Evolutionary conservation across 2,888 invertebrate genomes (phyloP).

Genomic region (Epistrophe grossulariae): DNA sequence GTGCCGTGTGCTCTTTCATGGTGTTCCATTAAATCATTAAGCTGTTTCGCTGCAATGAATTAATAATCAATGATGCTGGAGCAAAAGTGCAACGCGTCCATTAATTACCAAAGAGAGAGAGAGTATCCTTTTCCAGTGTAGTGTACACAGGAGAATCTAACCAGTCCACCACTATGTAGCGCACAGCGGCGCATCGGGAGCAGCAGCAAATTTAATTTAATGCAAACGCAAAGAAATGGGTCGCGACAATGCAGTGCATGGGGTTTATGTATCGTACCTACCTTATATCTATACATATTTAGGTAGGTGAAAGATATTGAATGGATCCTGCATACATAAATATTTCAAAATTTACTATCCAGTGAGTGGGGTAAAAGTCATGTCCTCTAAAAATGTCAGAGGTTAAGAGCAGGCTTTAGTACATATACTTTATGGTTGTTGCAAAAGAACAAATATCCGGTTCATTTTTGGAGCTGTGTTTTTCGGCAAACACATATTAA

Average conservation of each 20-base stretch:
- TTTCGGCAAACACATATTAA: slow-evolving; percentile 4
- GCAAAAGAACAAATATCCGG: slow-evolving; percentile 38
- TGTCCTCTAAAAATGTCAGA: slow-evolving; percentile 43
- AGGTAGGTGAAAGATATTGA: slow-evolving; percentile 22
- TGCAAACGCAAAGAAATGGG: slow-evolving; percentile 60
- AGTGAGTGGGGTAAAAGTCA: slow-evolving; percentile 6
- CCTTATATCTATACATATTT: background rate
- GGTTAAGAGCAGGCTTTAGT: slow-evolving; percentile 49
- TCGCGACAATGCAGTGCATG: slow-evolving; percentile 28
- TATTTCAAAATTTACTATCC: slow-evolving; percentile 44
- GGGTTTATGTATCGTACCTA: background rate
- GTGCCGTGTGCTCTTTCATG: slow-evolving; percentile 14
- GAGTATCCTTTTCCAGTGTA: background rate
- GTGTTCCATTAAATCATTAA: slow-evolving; percentile 64
- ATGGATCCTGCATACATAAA: slow-evolving; percentile 49
- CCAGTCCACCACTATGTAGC: background rate
- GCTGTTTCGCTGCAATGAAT: slow-evolving; percentile 68
- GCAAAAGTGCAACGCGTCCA: slow-evolving; percentile 61
- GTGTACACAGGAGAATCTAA: slow-evolving; percentile 12
- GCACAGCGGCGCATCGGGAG: background rate
- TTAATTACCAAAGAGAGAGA: slow-evolving; percentile 46
- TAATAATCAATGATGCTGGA: slow-evolving; percentile 70
- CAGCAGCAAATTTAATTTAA: slow-evolving; percentile 59
- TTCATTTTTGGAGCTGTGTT: background rate
- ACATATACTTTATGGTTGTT: background rate